Evolutionary conservation across 2,797 vertebrate species (phyloP), one percentile per base, ranked within the genome.

Genomic region (Peromyscus eremicus): DNA sequence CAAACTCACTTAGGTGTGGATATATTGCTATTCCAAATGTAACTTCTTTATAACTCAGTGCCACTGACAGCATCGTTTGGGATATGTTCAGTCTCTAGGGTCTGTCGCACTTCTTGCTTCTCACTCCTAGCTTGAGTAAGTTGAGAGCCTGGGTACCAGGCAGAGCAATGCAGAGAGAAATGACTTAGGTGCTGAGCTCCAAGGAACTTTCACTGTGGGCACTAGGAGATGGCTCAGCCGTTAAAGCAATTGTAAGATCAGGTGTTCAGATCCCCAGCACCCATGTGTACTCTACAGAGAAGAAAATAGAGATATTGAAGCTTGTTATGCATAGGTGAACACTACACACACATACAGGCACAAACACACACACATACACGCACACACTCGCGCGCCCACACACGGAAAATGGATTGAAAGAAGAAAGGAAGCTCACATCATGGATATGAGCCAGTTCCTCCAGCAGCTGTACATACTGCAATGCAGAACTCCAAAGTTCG

Each of bases 11-110:
- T 23, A 37, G 55, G 7, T 62, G 7, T 88, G 79, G 21, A 37
- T 89, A 0, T n/a, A 73, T 76, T 88, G 12, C 60, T 46, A 75
- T 62, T 13, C 19, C 66, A 64, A 17, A 79, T 21, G 49, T 27
- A 32, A 68, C 76, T 87, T 68, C 34, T 73, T 86, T 84, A 64
- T 91, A 90, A 85, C 79, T 34, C 46, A 94, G 34, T 66, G 64
- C 27, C 49, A 89, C 4, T 80, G 16, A 52, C 37, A 70, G 21
- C 60, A 71, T 86, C 6, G 57, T 89, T 71, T 90, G 10, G 49
- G 87, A 85, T 88, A 6, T 43, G 19, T 73, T 84, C 9, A 68
- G 27, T 92, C 19, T 84, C 21, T 34, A 40, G 4, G 46, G 37
- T 92, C 16, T 80, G 13, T 80, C 52, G 84, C n/a, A 34, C 3